These are phyloP conservation scores for Melinopterus prodromus DNA, from an alignment of 2,888 invertebrate genomes.

Conservation along the genomic window DNA sequence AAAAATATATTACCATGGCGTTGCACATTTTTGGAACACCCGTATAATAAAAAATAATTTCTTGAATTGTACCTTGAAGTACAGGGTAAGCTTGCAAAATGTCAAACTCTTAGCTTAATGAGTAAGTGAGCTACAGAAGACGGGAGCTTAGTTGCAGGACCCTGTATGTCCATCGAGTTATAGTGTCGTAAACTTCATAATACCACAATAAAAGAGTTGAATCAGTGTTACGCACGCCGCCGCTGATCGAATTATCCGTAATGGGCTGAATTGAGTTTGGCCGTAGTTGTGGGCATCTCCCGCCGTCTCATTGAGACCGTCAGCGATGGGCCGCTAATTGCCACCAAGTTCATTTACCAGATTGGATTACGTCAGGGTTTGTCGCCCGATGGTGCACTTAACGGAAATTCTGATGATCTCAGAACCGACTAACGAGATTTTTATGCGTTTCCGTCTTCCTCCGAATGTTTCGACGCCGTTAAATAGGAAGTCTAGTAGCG, in stretches of 20 bases:
- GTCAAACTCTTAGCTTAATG: no score
- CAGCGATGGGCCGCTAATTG: constrained; percentile 14
- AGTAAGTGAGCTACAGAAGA: no score
- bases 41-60: no score
- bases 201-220: constrained; percentile 15
- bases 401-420: background rate
- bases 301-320: background rate
- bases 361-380: constrained; percentile 29
- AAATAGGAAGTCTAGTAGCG: no score
- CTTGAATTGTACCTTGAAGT: no score
- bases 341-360: constrained; percentile 18
- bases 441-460: background rate
- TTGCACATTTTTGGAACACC: no score
- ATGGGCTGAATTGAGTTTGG: background rate
- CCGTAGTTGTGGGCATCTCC: background rate
- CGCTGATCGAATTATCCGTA: constrained; percentile 18
- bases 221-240: background rate
- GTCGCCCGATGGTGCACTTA: constrained; percentile 5
- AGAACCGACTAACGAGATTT: background rate
- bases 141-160: no score
- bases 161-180: background rate
- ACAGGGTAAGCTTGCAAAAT: no score
- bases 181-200: constrained; percentile 6
- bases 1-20: no score
- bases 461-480: no score